These are phyloP conservation scores for Rissa tridactyla DNA, from an alignment of 2,113 vertebrate genomes.

Conservation along the genomic window DNA sequence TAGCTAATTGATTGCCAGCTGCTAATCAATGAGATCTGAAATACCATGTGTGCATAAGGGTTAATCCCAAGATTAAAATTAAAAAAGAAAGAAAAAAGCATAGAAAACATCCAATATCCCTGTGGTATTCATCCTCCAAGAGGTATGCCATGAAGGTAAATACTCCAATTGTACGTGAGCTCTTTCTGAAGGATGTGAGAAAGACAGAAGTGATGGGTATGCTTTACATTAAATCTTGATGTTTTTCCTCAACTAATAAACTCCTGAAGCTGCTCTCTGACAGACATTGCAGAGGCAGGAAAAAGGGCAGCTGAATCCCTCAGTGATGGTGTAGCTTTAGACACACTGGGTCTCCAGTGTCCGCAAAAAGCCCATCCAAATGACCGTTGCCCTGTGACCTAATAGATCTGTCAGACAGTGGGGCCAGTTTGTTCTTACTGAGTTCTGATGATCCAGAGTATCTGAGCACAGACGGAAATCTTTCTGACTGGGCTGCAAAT, in stretches of 20 bases:
- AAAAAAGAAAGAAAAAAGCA: not conserved
- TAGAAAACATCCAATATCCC: not conserved
- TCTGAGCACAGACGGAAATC: not conserved
- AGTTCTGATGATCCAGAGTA: not conserved
- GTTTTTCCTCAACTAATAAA: not conserved
- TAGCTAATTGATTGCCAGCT: not conserved
- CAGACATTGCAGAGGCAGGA: not conserved
- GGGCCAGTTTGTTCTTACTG: not conserved
- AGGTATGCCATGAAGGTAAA: not conserved
- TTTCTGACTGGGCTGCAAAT: conserved; percentile 1
- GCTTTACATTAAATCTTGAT: not conserved
- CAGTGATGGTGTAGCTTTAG: not conserved
- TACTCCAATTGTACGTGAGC: not conserved
- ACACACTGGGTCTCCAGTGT: not conserved
- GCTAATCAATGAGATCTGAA: not conserved
- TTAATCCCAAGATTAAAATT: not conserved
- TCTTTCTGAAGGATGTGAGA: not conserved
- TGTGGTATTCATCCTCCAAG: not conserved
- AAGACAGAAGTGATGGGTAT: not conserved
- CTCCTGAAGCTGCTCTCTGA: not conserved
- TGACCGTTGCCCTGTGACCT: not conserved
- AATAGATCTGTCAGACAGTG: not conserved
- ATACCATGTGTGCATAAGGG: not conserved
- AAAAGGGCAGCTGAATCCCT: not conserved
- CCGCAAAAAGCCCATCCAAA: not conserved